Evolutionary conservation across 1,140 invertebrate genomes (phyloP).

Genomic region (Drosophila kepulauana): DNA sequence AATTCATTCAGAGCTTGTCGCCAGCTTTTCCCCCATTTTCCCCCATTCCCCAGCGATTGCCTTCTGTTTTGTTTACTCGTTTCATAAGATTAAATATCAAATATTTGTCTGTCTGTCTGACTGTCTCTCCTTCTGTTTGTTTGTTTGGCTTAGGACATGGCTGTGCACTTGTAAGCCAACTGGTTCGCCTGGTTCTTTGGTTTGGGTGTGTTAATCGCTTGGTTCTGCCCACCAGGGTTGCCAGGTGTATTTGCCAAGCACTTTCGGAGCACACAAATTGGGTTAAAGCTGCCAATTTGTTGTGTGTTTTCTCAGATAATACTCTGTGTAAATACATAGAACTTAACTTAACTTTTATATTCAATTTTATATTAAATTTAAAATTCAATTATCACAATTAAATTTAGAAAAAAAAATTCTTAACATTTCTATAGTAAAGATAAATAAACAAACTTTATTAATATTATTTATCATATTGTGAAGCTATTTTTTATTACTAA

Average conservation of each 20-base stretch:
- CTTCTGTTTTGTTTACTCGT: conserved; percentile 54
- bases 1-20: conserved; percentile 48
- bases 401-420: too few species aligned
- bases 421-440: too few species aligned
- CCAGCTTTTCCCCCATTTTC: neutral
- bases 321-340: neutral
- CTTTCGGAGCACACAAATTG: conserved; percentile 13
- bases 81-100: conserved; percentile 71
- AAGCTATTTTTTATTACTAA: too few species aligned
- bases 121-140: conserved; percentile 21
- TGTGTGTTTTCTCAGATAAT: conserved; percentile 17
- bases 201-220: conserved; percentile 34
- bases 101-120: conserved; percentile 54
- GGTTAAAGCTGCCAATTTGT: conserved; percentile 14
- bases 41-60: neutral
- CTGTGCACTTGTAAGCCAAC: conserved; percentile 72
- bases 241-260: conserved; percentile 62
- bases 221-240: conserved; percentile 35
- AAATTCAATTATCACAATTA: neutral
- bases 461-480: too few species aligned
- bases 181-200: conserved; percentile 14
- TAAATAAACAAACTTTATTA: too few species aligned
- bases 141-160: conserved; percentile 44
- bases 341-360: neutral
- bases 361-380: too few species aligned